Percentiles rank a stretch among this genome's conserved stretches.
phyloP scores from a whole-genome alignment of 1,140 invertebrate genomes.

The Drosophila simulans region DNA sequence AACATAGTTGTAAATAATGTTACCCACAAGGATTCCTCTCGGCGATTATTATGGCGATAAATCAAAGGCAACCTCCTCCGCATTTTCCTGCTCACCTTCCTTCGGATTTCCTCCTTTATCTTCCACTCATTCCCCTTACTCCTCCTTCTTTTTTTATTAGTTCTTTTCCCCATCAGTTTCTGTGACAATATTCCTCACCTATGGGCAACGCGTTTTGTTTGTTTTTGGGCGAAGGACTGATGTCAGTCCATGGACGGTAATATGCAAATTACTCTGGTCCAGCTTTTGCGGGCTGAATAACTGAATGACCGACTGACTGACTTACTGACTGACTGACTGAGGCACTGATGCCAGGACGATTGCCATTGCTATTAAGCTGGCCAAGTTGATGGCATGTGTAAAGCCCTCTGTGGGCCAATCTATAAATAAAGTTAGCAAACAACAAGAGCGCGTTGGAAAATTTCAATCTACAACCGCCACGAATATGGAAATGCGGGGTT shows the following conservation, averaged over 20 bases:
- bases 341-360: conserved; percentile 30
- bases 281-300: conserved; percentile 13
- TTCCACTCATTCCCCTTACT: not conserved
- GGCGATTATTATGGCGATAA: conserved; percentile 78
- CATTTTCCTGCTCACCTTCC: not conserved
- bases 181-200: conserved; percentile 52
- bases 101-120: not conserved
- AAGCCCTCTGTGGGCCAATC: conserved; percentile 44
- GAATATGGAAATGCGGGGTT: conserved; percentile 20
- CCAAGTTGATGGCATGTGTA: conserved; percentile 32
- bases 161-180: conserved; percentile 1
- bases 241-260: conserved; percentile 10
- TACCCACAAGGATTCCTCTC: conserved; percentile 74
- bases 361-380: conserved; percentile 36
- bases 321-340: conserved; percentile 1
- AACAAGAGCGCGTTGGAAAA: conserved; percentile 16
- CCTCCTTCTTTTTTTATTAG: conserved; percentile 17
- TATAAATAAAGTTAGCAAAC: conserved; percentile 52
- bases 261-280: conserved; percentile 49
- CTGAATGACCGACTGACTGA: not conserved
- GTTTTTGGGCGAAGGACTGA: conserved; percentile 10
- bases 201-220: conserved; percentile 30
- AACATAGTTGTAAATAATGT: conserved; percentile 80
- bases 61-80: conserved; percentile 59
- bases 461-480: conserved; percentile 15